Evolutionary conservation across 2,113 vertebrate species (phyloP).

Genomic region (Corydoras sp.): DNA sequence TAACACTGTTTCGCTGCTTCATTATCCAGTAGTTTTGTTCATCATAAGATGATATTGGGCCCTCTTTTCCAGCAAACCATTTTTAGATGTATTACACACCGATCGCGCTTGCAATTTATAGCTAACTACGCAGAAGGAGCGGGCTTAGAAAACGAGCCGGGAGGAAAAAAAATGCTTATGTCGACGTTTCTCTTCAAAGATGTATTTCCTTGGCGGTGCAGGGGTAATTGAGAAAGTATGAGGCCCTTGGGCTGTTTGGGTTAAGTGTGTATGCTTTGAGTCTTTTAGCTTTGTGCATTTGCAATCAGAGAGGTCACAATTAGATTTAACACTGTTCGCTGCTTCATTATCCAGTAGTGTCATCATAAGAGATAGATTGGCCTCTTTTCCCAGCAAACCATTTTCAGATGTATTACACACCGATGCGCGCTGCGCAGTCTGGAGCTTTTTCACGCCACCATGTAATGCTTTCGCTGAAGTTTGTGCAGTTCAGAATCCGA

Average conservation of each 20-base stretch:
- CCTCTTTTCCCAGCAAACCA: slow-evolving; percentile 54
- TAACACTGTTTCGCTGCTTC: slow-evolving; percentile 64
- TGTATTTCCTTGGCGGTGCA: slow-evolving; percentile 41
- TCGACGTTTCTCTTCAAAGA: slow-evolving; percentile 55
- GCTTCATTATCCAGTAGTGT: slow-evolving; percentile 65
- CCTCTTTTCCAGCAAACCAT: slow-evolving; percentile 55
- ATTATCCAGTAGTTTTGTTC: slow-evolving; percentile 64
- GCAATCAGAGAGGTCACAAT: slow-evolving; percentile 73
- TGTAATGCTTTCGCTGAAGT: slow-evolving; percentile 32
- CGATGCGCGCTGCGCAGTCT: slow-evolving; percentile 1
- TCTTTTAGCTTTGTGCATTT: slow-evolving; percentile 53
- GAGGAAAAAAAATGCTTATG: slow-evolving; percentile 47
- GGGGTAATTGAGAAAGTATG: slow-evolving; percentile 67
- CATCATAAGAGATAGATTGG: slow-evolving; percentile 62
- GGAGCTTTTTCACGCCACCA: slow-evolving; percentile 18
- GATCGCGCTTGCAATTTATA: slow-evolving; percentile 60
- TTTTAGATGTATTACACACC: slow-evolving; percentile 44
- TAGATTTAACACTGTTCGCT: slow-evolving; percentile 66
- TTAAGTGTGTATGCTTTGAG: slow-evolving; percentile 65
- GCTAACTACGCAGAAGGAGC: slow-evolving; percentile 51
- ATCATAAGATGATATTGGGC: slow-evolving; percentile 61
- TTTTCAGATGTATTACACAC: slow-evolving; percentile 46
- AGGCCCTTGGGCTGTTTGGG: slow-evolving; percentile 64
- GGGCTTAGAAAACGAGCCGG: slow-evolving; percentile 55
- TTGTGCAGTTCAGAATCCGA: slow-evolving; percentile 17